phyloP scores from a whole-genome alignment of 2,113 vertebrate species.

The Zapornia atra region DNA sequence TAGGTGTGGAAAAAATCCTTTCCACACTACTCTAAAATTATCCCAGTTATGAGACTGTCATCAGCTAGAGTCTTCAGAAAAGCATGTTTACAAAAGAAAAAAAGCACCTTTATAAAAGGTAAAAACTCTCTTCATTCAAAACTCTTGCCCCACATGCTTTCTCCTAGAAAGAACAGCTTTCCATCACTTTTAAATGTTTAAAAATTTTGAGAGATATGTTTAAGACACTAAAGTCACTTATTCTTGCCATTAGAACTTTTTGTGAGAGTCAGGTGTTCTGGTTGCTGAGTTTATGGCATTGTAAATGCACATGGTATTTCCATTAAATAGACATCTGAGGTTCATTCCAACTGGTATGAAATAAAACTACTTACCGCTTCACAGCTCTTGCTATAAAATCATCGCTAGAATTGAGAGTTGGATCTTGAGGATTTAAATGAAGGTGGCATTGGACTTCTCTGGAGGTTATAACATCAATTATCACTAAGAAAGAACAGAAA shows the following conservation, averaged over 20 bases:
- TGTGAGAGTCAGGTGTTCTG: not conserved
- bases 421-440: slow-evolving; percentile 56
- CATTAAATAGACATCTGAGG: not conserved
- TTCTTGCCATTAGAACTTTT: not conserved
- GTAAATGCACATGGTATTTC: not conserved
- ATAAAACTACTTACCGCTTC: slow-evolving; percentile 62
- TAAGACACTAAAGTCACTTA: not conserved
- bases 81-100: not conserved
- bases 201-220: not conserved
- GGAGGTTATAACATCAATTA: slow-evolving; percentile 71
- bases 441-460: slow-evolving; percentile 76
- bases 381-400: slow-evolving; percentile 75
- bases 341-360: not conserved
- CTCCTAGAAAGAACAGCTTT: not conserved
- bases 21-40: not conserved
- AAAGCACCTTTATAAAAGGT: not conserved
- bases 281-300: not conserved
- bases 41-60: not conserved
- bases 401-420: slow-evolving; percentile 43
- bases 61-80: not conserved
- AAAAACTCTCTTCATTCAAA: not conserved
- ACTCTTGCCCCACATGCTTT: not conserved
- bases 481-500: slow-evolving; percentile 70
- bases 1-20: not conserved
- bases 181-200: not conserved